Percentiles rank a stretch among this genome's conserved stretches.
Conservation (phyloP, 2,797 vertebrate species). For the Avahi laniger region DNA sequence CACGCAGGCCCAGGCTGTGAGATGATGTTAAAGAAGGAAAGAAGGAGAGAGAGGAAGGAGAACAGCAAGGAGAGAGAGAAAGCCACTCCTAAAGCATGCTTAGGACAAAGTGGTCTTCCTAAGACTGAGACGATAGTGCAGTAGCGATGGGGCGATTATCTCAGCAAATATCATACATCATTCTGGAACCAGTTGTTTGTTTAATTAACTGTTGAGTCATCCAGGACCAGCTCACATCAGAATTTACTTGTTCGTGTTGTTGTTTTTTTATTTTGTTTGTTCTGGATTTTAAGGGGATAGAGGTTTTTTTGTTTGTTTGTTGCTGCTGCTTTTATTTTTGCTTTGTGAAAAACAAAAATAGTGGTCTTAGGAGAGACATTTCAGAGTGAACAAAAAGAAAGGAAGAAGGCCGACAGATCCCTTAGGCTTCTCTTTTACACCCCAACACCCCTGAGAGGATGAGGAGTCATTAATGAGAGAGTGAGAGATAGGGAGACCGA, state of each 20-base stretch:
- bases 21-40: neutral
- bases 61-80: neutral
- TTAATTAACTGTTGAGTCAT: neutral
- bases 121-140: neutral
- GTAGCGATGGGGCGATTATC: neutral
- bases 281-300: neutral
- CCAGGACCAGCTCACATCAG: neutral
- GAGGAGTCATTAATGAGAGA: neutral
- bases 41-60: too few relatives aligned
- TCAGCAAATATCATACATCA: neutral
- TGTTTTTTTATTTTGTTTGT: neutral
- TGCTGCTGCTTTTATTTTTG: conserved; percentile 19
- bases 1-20: neutral
- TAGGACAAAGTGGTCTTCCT: neutral
- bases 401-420: neutral
- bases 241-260: neutral
- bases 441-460: neutral
- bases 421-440: conserved; percentile 39
- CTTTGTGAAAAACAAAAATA: conserved; percentile 14
- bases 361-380: neutral
- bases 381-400: conserved; percentile 25
- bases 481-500: neutral
- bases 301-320: neutral
- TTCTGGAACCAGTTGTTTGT: neutral
- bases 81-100: neutral